A percentile compares a stretch with the other conserved stretches of the same genome.
Conservation (phyloP, 2,113 vertebrate species). For the Takifugu bimaculatus region DNA sequence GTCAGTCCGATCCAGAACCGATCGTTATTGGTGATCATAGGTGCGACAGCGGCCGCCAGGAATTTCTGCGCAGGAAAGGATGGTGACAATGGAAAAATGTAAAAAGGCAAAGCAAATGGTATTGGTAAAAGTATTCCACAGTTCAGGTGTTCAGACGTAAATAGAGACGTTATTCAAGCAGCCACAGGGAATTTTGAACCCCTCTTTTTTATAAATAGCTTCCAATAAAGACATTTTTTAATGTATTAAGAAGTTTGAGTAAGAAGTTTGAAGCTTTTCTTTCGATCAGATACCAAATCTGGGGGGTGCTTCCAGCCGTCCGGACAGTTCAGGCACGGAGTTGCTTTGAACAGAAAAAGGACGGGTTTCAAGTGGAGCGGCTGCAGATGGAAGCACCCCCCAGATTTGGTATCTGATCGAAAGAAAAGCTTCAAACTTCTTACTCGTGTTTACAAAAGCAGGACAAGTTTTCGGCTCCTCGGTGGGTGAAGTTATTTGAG, state of each 20-base stretch:
- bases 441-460: not conserved
- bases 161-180: too few relatives aligned
- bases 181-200: too few relatives aligned
- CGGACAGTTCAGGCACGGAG: not conserved
- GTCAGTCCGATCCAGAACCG: constrained; percentile 65
- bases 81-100: not conserved
- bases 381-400: not conserved
- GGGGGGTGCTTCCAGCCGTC: constrained; percentile 32
- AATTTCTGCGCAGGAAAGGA: constrained; percentile 17
- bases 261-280: too few relatives aligned
- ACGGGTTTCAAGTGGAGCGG: fast-evolving
- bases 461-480: not conserved
- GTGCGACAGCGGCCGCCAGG: fast-evolving
- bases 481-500: not conserved
- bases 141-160: too few relatives aligned
- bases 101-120: fast-evolving
- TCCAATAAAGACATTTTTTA: not conserved
- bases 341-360: not conserved
- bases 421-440: not conserved
- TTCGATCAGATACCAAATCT: too few relatives aligned
- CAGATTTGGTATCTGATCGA: not conserved
- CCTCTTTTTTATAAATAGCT: too few relatives aligned
- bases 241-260: not conserved
- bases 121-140: not conserved
- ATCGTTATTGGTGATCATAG: fast-evolving